Base-by-base conservation (phyloP, 1,140 invertebrate species). In the Tetramorium parvispinum region DNA sequence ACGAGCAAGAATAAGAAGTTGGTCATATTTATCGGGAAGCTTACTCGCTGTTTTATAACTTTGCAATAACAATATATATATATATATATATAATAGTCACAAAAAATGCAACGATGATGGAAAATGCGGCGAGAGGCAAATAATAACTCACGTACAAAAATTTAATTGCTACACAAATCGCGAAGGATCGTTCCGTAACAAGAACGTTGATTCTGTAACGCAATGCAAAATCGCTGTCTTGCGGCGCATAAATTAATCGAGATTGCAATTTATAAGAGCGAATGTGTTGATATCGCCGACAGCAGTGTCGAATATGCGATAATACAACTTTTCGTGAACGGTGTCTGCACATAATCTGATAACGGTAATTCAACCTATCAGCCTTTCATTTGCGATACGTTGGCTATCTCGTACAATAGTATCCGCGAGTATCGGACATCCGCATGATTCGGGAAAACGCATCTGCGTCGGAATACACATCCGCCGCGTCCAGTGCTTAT, bases 311-410 rank as follows among this genome's bases (percentile, higher is more conserved):
- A 1, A 65, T 40, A 24, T n/a, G 51, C 24, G 2, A 6, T 3
- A 46, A 46, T 13, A 37, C 10, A 51, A 27, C 4, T 8, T 8
- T 16, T 57, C 51, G 53, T 40, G 24, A 18, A 0, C 10, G n/a
- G 3, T 40, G 61, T 24, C 18, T 11, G 24, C n/a, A 18, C 21
- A 53, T 16, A 40, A 46, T 49, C 53, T 73, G 18, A 13, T 73
- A 27, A 27, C 68, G 18, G 5, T 59, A 59, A 83, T 83, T 40
- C 43, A 59, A 24, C 53, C 43, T 32, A 59, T 83, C 68, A 46
- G 57, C 40, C 79, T 83, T 83, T 83, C 79, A 75, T 71, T 73
- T 21, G 66, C 66, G 79, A 71, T 46, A 10, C 51, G 51, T 73
- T 57, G 40, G 18, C 51, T 70, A 21, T 59, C 68, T 32, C 32